Base-by-base conservation (phyloP, 2,888 invertebrate genomes). In the Melikaiella ostensackeni region DNA sequence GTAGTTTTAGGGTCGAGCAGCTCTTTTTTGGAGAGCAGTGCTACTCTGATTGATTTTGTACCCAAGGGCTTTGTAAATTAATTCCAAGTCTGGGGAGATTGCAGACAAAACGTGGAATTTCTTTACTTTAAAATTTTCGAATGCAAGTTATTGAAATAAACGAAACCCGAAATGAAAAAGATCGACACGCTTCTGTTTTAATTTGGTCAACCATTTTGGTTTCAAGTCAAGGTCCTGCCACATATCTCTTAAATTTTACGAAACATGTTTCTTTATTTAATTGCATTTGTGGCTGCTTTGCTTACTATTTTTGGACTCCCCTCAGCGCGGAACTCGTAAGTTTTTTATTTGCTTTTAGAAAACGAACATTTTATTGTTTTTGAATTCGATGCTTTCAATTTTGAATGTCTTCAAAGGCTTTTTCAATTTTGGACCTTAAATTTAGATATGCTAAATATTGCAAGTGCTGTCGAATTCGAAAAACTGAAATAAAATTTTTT, bases 271-370 rank as follows among this genome's bases (percentile, higher is more conserved):
- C 81, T 87, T 79, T 85, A 85, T 80, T 79, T 88, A 79, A 78
- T 85, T 77, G 82, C 79, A 77, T 33, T 81, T 21, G 82, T 81
- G 74, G 80, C 83, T 78, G 81, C 84, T 61, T 73, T 86, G 78
- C 77, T 82, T 59, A 79, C 81, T 83, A 86, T 88, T 87, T 88
- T 88, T 88, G 87, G 85, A 86, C 75, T 85, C 27, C 62, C 82
- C 55, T 81, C 82, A 75, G 77, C 82, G 42, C 83, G 77, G 77
- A 75, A 63, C n/a, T 80, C 85, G 88, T 88, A 82, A 88, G 88
- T 86, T 64, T 62, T 30, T 50, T n/a, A 16, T 50, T 30, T 50
- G 9, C 30, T 19, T 5, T 27, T 24, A 13, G 11, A 24, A 27
- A 59, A 24, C 59, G 24, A 13, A 59, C 27, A 24, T 59, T 27